These are phyloP conservation scores for Agelaius tricolor DNA, from an alignment of 2,113 vertebrate species.

Conservation along the genomic window DNA sequence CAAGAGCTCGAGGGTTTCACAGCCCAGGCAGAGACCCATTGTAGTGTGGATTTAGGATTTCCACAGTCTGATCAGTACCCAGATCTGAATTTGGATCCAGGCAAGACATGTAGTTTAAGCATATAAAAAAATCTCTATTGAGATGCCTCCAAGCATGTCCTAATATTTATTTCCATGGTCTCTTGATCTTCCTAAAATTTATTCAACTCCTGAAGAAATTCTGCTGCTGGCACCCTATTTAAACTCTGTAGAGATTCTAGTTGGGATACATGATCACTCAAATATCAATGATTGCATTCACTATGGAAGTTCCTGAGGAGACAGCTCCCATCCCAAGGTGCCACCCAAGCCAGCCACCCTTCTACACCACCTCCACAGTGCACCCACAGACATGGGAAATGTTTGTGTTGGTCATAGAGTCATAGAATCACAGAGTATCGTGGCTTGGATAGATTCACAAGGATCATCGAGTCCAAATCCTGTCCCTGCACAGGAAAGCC, in stretches of 20 bases:
- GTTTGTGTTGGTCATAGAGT: neutral
- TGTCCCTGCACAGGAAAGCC: neutral
- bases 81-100: neutral
- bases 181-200: neutral
- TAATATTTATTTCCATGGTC: neutral
- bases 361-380: accelerated
- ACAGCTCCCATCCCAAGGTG: neutral
- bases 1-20: neutral
- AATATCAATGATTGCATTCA: neutral
- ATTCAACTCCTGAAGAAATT: neutral
- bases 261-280: neutral
- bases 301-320: neutral
- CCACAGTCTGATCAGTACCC: neutral
- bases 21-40: neutral
- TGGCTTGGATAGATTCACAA: neutral
- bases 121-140: neutral
- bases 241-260: neutral
- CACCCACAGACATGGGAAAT: neutral
- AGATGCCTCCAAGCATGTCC: neutral
- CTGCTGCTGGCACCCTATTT: neutral
- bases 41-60: neutral
- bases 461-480: accelerated
- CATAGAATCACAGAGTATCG: neutral
- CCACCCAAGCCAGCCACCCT: neutral
- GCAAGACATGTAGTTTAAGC: neutral